These are phyloP conservation scores for Thalassophryne amazonica DNA, from an alignment of 2,797 vertebrate genomes.

Conservation along the genomic window DNA sequence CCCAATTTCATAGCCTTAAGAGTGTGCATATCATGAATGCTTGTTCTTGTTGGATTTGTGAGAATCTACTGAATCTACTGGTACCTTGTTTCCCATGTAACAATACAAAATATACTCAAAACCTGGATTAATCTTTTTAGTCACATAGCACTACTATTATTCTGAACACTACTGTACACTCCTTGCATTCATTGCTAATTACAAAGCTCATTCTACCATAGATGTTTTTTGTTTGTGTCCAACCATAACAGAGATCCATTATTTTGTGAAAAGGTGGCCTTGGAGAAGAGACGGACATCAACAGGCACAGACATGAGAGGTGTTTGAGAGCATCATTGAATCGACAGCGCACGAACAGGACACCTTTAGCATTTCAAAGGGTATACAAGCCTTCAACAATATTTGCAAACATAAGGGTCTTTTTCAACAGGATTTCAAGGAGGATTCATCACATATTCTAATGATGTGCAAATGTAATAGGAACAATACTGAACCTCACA, in stretches of 20 bases:
- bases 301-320: slow-evolving; percentile 41
- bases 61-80: no score
- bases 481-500: slow-evolving; percentile 19
- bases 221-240: slow-evolving; percentile 12
- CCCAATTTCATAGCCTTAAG: no score
- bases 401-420: slow-evolving; percentile 14
- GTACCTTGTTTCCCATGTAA: no score
- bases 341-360: slow-evolving; percentile 2
- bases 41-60: no score
- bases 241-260: slow-evolving; percentile 38
- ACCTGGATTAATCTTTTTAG: no score
- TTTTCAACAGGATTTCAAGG: slow-evolving; percentile 51
- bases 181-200: slow-evolving; percentile 20
- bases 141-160: no score
- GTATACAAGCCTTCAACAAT: slow-evolving; percentile 19
- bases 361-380: slow-evolving; percentile 76
- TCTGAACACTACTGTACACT: background rate
- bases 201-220: slow-evolving; percentile 32
- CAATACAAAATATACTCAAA: no score
- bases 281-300: slow-evolving; percentile 17
- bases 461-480: slow-evolving; percentile 56
- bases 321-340: slow-evolving; percentile 41
- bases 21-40: no score
- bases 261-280: slow-evolving; percentile 32
- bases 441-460: slow-evolving; percentile 38